phyloP scores from a whole-genome alignment of 2,888 invertebrate genomes.

The Brachyptera risi region DNA sequence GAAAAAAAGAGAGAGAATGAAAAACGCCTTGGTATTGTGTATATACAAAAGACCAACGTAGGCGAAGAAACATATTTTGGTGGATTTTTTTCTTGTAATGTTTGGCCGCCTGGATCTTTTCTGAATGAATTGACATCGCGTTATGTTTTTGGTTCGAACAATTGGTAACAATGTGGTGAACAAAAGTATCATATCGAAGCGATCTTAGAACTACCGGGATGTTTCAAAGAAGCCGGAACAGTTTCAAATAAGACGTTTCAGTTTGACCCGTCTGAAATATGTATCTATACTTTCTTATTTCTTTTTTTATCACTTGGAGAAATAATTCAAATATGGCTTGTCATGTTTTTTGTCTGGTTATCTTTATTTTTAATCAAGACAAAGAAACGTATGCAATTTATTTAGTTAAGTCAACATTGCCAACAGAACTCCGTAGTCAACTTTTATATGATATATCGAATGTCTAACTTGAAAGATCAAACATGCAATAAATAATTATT shows the following conservation, averaged over 20 bases:
- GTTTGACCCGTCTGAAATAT: slow-evolving; percentile 7
- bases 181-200: background rate
- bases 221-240: slow-evolving; percentile 7
- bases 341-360: background rate
- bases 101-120: background rate
- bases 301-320: background rate
- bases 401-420: too few species aligned
- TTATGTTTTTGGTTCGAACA: background rate
- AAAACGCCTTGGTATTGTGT: slow-evolving; percentile 1
- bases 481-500: too few species aligned
- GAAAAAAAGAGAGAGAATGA: background rate
- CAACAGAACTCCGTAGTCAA: too few species aligned
- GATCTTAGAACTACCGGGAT: background rate
- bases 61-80: background rate
- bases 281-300: background rate
- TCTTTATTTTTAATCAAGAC: background rate
- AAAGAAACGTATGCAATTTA: background rate
- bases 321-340: background rate
- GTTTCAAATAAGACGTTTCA: background rate
- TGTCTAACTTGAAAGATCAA: too few species aligned
- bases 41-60: background rate
- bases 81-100: background rate
- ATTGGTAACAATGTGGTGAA: background rate
- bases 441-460: too few species aligned
- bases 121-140: background rate